These are phyloP conservation scores for Eupsittula cactorum DNA, from an alignment of 2,113 vertebrate genomes.

Conservation along the genomic window DNA sequence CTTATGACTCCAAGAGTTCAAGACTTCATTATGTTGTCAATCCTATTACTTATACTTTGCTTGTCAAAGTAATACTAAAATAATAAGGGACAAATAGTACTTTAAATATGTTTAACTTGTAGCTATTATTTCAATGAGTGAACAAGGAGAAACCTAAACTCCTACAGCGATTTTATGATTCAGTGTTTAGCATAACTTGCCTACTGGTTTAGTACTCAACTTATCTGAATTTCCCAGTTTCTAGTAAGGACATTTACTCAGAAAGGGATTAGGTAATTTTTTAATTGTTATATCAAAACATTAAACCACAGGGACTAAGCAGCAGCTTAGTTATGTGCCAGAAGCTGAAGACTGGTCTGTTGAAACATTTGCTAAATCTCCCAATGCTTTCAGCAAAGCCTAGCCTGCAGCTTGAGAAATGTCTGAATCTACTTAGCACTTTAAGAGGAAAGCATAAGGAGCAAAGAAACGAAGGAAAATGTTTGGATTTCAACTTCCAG, in stretches of 20 bases:
- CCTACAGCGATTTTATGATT: neutral
- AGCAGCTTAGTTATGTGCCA: constrained; percentile 17
- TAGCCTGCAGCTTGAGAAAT: neutral
- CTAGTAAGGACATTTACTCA: neutral
- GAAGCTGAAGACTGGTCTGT: neutral
- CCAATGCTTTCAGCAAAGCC: neutral
- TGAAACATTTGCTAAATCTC: constrained; percentile 2
- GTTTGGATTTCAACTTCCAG: constrained; percentile 39
- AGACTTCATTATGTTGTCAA: neutral
- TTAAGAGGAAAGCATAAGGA: constrained; percentile 29
- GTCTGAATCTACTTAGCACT: constrained; percentile 32
- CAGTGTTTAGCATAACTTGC: neutral
- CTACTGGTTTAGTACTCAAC: neutral
- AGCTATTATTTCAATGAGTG: neutral
- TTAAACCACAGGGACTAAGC: neutral
- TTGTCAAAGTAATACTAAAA: neutral
- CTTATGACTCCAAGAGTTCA: neutral
- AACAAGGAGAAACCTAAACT: neutral
- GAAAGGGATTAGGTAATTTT: neutral
- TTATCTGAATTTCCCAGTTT: neutral
- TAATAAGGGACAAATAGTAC: neutral
- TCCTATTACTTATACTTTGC: neutral
- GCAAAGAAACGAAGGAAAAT: constrained; percentile 5
- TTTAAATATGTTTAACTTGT: neutral
- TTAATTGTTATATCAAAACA: neutral